phyloP scores from a whole-genome alignment of 2,888 invertebrate species.

The Drosophila diplacantha region DNA sequence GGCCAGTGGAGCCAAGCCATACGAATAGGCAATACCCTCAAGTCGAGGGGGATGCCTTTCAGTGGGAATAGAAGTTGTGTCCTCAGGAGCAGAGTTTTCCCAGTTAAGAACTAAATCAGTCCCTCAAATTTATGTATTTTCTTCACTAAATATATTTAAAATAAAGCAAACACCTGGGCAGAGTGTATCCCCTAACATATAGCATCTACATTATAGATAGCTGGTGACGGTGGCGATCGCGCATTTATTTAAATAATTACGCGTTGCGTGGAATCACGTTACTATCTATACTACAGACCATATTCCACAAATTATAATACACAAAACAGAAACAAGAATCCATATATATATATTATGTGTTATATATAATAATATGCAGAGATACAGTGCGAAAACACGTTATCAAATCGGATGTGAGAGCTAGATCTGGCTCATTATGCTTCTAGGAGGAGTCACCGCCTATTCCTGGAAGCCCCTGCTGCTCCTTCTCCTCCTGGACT shows the following conservation, averaged over 20 bases:
- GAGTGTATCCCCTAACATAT: neutral
- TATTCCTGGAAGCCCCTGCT: conserved; percentile 18
- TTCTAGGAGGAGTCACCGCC: conserved; percentile 6
- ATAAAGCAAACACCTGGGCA: neutral
- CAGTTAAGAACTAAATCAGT: no score
- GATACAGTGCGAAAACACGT: conserved; percentile 20
- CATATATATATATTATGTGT: neutral
- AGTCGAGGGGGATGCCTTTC: neutral
- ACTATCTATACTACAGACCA: conserved; percentile 3
- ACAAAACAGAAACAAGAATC: neutral
- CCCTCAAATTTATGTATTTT: neutral
- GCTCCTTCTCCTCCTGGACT: no score
- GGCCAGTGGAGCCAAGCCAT: conserved; percentile 4
- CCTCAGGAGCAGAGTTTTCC: neutral
- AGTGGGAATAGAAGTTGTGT: neutral
- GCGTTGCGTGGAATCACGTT: conserved; percentile 16
- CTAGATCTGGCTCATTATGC: neutral
- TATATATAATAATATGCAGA: conserved; percentile 4
- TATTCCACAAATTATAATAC: neutral
- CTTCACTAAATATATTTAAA: no score
- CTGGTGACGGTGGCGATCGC: conserved; percentile 5
- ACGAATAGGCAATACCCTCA: conserved; percentile 7
- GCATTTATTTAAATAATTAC: conserved; percentile 24
- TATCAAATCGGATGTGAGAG: conserved; percentile 28
- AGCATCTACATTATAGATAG: conserved; percentile 2